A percentile compares a stretch with the other conserved stretches of the same genome.
Evolutionary conservation across 1,140 invertebrate species (phyloP).

Genomic region (Oedothorax gibbosus): DNA sequence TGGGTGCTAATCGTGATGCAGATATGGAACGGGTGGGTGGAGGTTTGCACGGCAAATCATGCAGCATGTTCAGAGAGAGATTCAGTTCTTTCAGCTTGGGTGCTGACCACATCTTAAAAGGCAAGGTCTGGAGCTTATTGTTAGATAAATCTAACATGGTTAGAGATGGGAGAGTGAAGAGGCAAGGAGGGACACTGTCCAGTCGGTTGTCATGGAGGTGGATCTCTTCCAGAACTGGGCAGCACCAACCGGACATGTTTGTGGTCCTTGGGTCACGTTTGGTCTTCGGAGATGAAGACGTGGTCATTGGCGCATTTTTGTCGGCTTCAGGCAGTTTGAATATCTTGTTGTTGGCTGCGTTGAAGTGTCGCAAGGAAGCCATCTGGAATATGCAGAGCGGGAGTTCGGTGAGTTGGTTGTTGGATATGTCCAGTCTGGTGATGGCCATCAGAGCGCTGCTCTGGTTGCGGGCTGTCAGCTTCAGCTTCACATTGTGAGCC

Average conservation of each 20-base stretch:
- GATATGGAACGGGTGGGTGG: slow-evolving; percentile 44
- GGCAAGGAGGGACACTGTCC: slow-evolving; percentile 82
- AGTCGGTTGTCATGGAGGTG: slow-evolving; percentile 88
- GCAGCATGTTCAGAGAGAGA: slow-evolving; percentile 89
- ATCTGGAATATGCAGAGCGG: slow-evolving; percentile 87
- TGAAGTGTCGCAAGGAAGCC: slow-evolving; percentile 81
- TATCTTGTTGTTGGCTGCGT: slow-evolving; percentile 89
- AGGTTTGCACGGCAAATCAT: slow-evolving; percentile 76
- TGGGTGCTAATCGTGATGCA: slow-evolving; percentile 37
- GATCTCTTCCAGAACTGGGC: slow-evolving; percentile 86
- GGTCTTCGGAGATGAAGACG: slow-evolving; percentile 25
- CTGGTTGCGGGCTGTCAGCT: slow-evolving; percentile 77
- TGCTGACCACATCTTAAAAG: slow-evolving; percentile 89
- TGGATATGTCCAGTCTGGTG: slow-evolving; percentile 93
- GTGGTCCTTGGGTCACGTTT: slow-evolving; percentile 21
- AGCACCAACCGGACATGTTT: slow-evolving; percentile 62
- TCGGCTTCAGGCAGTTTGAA: slow-evolving; percentile 74
- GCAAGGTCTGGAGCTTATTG: slow-evolving; percentile 90
- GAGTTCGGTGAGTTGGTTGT: slow-evolving; percentile 84
- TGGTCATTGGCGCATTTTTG: neutral
- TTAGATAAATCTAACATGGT: slow-evolving; percentile 90
- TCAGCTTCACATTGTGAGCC: slow-evolving; percentile 85
- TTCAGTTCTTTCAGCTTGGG: slow-evolving; percentile 91
- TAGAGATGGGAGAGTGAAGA: slow-evolving; percentile 81
- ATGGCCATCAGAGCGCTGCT: slow-evolving; percentile 82